Base-by-base conservation (phyloP, 2,797 vertebrate genomes). In the Amphiprion clarkii region DNA sequence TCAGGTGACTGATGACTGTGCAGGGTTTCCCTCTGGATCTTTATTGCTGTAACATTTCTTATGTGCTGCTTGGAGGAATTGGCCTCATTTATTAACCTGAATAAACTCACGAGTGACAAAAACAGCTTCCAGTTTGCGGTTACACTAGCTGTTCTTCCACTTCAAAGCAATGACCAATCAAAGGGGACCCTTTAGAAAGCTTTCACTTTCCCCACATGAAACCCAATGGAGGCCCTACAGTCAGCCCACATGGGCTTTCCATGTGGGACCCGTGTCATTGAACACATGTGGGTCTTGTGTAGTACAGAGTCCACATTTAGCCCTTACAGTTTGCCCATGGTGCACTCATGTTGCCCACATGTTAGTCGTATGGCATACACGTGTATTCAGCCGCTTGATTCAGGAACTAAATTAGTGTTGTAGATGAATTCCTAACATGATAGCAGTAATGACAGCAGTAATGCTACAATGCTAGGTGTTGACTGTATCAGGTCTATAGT, bases 271-370 rank as follows among this genome's bases (percentile, higher is more conserved):
- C n/a, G 4, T 52, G 46, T 31, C 51, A 58, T 5, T 76, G 59
- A 62, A 58, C 33, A 40, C 49, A 68, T 21, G 12, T 39, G 19
- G 25, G 19, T 7, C 21, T 60, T 27, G 6, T 23, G 14, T 42
- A 12, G 29, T 39, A 61, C 16, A 14, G 27, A 51, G 64, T 49
- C 42, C 63, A 51, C 31, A 65, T 16, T 77, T 55, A 74, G 56
- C 53, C 1, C 49, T 27, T 13, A 59, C 3, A 52, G 36, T 67
- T 29, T 0, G 9, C 21, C 44, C 51, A 56, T 19, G 16, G 48
- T 21, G 10, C 9, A 71, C 54, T n/a, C 57, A 67, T 67, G 46
- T n/a, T 49, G 14, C 16, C 64, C 59, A 65, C 11, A 53, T 59
- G 12, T 40, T 14, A 42, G 44, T n/a, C n/a, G 72, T 19, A 27